Evolutionary conservation across 2,113 vertebrate species (phyloP).

Genomic region (Halichoeres trimaculatus): DNA sequence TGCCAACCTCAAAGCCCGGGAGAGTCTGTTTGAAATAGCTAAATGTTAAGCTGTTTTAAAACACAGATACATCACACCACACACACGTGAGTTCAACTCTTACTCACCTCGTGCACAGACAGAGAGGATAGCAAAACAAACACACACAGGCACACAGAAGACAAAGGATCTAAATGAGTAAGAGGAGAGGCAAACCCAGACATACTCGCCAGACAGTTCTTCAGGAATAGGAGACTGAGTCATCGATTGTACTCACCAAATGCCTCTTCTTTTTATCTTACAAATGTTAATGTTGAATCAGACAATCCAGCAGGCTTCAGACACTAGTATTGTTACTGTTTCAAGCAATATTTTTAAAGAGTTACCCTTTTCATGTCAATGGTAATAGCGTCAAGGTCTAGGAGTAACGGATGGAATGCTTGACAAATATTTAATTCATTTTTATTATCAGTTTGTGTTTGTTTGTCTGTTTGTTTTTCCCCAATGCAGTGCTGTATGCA

Average conservation of each 20-base stretch:
- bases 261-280: conserved; percentile 52
- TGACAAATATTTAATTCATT: neutral
- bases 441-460: neutral
- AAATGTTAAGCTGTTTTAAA: conserved; percentile 65
- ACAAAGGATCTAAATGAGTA: neutral
- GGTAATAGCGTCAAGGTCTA: neutral
- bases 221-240: conserved; percentile 56
- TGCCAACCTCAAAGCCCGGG: conserved; percentile 47
- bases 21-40: conserved; percentile 60
- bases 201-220: conserved; percentile 39
- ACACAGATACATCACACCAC: conserved; percentile 8
- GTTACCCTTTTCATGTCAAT: neutral
- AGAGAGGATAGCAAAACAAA: conserved; percentile 18
- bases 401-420: neutral
- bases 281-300: conserved; percentile 40
- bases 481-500: too few species aligned
- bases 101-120: conserved; percentile 19
- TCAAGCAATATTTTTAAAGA: neutral
- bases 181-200: conserved; percentile 8
- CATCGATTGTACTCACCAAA: conserved; percentile 54
- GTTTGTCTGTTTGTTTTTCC: too few species aligned
- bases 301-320: conserved; percentile 26
- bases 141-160: neutral
- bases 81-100: conserved; percentile 12
- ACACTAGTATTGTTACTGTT: conserved; percentile 10